Conservation (phyloP, 2,888 invertebrate species). For the Digitonthophagus gazella region DNA sequence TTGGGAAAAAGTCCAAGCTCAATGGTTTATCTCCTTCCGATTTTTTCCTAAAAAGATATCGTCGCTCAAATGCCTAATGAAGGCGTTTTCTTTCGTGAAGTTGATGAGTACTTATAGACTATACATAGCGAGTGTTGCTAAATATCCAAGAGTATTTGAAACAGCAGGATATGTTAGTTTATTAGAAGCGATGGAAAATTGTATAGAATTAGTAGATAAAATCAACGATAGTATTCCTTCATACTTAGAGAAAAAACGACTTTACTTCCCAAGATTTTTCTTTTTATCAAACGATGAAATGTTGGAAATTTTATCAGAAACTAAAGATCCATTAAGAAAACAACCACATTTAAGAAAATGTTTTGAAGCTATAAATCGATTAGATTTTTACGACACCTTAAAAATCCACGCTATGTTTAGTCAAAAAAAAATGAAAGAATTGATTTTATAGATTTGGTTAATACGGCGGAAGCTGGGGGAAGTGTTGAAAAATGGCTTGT, state of each 20-base stretch:
- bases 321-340: slow-evolving; percentile 79
- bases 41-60: slow-evolving; percentile 85
- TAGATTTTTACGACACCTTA: slow-evolving; percentile 68
- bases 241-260: slow-evolving; percentile 80
- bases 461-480: slow-evolving; percentile 71
- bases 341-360: slow-evolving; percentile 86
- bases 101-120: slow-evolving; percentile 66
- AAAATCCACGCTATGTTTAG: slow-evolving; percentile 78
- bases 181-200: slow-evolving; percentile 67
- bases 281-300: slow-evolving; percentile 90
- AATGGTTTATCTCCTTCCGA: slow-evolving; percentile 86
- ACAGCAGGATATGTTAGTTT: slow-evolving; percentile 66
- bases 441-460: slow-evolving; percentile 60
- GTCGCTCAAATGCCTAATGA: slow-evolving; percentile 84
- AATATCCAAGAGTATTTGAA: slow-evolving; percentile 65
- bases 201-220: slow-evolving; percentile 69
- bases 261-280: slow-evolving; percentile 85
- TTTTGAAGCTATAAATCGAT: slow-evolving; percentile 79
- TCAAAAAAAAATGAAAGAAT: slow-evolving; percentile 73
- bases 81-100: slow-evolving; percentile 72
- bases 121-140: slow-evolving; percentile 62
- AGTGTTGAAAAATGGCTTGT: slow-evolving; percentile 86
- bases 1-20: slow-evolving; percentile 82
- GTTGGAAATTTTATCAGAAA: slow-evolving; percentile 86
- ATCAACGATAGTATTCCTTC: slow-evolving; percentile 80